Percentiles rank a stretch among this genome's conserved stretches.
phyloP scores from a whole-genome alignment of 2,113 vertebrate genomes.

The Psilopogon haemacephalus region DNA sequence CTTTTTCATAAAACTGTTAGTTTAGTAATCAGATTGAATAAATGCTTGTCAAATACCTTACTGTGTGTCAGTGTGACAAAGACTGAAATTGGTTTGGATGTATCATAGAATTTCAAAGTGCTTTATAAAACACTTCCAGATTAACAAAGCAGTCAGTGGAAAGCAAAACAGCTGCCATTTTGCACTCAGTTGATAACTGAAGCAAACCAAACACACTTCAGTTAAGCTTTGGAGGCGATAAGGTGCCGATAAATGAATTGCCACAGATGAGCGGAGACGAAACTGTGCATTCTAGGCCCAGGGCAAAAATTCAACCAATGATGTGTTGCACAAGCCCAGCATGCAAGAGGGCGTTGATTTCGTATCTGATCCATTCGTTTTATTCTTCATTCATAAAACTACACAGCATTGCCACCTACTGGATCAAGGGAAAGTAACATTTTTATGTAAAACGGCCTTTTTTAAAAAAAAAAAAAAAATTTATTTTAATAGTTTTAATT shows the following conservation, averaged over 20 bases:
- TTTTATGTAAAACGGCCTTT: background rate
- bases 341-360: background rate
- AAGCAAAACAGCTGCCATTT: background rate
- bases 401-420: conserved; percentile 75
- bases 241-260: background rate
- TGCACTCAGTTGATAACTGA: background rate
- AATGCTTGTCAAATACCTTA: background rate
- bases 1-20: background rate
- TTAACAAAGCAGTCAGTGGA: background rate
- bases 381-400: conserved; percentile 27
- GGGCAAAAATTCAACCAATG: background rate
- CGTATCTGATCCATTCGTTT: background rate
- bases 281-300: background rate
- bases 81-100: background rate
- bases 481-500: no score
- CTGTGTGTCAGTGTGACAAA: background rate
- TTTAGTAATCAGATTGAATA: background rate
- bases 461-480: no score
- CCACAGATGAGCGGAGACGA: background rate
- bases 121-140: background rate
- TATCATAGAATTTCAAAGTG: background rate
- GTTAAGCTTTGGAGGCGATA: background rate
- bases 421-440: conserved; percentile 34
- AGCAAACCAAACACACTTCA: background rate
- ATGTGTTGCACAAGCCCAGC: background rate